Evolutionary conservation across 2,113 vertebrate species (phyloP).

Genomic region (Blennius ocellaris): DNA sequence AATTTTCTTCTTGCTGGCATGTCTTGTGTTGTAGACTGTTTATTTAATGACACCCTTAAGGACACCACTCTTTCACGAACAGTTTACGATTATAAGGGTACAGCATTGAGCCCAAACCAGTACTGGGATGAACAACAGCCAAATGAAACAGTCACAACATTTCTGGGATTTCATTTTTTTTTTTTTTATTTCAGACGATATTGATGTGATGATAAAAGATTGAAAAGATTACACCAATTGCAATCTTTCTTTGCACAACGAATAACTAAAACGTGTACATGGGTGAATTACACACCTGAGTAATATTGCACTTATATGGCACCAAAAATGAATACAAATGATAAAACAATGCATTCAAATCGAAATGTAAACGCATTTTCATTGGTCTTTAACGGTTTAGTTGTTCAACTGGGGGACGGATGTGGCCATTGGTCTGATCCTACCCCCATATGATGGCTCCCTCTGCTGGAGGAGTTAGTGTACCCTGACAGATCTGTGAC

Average conservation of each 20-base stretch:
- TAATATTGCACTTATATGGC: neutral
- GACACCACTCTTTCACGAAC: neutral
- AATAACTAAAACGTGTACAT: neutral
- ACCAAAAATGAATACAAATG: neutral
- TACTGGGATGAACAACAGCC: too few relatives aligned
- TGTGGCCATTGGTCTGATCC: neutral
- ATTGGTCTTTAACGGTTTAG: too few relatives aligned
- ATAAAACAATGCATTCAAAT: neutral
- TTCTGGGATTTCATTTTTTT: too few relatives aligned
- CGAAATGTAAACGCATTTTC: neutral
- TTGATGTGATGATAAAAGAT: too few relatives aligned
- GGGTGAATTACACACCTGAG: neutral
- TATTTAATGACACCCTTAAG: neutral
- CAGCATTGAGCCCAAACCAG: too few relatives aligned
- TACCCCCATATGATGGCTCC: constrained; percentile 19
- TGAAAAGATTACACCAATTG: neutral
- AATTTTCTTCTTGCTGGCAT: constrained; percentile 14
- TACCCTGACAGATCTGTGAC: neutral
- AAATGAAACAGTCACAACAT: too few relatives aligned
- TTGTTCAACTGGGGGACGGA: neutral
- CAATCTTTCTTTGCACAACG: neutral
- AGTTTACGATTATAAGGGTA: neutral
- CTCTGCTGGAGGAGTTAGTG: constrained; percentile 36
- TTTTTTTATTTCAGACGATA: too few relatives aligned
- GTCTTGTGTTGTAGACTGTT: constrained; percentile 2